Evolutionary conservation across 2,888 invertebrate species (phyloP).

Genomic region (Alcis repandata): DNA sequence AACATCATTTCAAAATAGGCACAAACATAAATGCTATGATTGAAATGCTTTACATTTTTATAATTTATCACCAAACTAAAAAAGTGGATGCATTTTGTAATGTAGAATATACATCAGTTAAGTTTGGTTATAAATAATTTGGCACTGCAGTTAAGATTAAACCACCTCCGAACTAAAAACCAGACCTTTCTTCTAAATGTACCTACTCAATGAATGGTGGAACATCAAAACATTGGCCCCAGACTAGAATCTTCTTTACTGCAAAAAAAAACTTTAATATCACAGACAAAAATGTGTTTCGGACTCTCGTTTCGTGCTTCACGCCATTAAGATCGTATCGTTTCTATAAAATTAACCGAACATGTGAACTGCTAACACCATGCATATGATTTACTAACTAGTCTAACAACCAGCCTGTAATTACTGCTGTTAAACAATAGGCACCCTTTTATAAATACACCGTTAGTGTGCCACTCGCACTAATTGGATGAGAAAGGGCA

Average conservation of each 20-base stretch:
- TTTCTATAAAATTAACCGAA: conserved; percentile 59
- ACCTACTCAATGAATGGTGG: no score
- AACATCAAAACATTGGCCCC: not conserved
- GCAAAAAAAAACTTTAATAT: conserved; percentile 7
- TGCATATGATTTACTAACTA: conserved; percentile 60
- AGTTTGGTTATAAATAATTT: no score
- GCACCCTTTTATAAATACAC: conserved; percentile 47
- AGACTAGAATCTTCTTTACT: not conserved
- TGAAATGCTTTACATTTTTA: not conserved
- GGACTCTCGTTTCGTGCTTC: conserved; percentile 50
- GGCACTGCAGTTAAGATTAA: no score
- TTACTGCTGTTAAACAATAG: conserved; percentile 61
- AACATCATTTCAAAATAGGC: no score
- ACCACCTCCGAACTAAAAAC: no score
- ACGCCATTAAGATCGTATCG: conserved; percentile 64
- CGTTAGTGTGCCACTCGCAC: conserved; percentile 30
- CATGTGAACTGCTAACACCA: conserved; percentile 56
- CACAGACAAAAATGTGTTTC: conserved; percentile 28
- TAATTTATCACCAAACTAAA: no score
- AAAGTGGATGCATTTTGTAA: no score
- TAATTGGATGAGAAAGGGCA: conserved; percentile 38
- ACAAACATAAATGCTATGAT: not conserved
- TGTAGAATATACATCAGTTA: no score
- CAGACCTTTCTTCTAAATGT: no score
- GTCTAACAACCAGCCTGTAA: conserved; percentile 61